Percentiles rank a stretch among this genome's conserved stretches.
Conservation (phyloP, 2,797 vertebrate species). For the Anableps anableps region DNA sequence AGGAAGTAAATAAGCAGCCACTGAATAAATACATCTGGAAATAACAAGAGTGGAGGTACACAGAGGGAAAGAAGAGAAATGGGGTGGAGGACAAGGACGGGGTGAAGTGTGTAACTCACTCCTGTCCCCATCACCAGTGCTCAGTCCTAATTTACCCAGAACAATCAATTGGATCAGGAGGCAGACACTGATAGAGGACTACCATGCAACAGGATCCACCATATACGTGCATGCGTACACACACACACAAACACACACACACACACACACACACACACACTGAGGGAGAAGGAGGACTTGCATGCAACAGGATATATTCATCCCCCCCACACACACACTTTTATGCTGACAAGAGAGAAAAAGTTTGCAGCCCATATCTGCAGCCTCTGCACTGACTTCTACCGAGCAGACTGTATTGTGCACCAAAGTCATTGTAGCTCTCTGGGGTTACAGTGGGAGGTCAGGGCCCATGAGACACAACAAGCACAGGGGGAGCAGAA, state of each 20-base stretch:
- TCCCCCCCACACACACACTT: slow-evolving; percentile 68
- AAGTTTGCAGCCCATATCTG: slow-evolving; percentile 80
- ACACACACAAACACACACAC: slow-evolving; percentile 40
- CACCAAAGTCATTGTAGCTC: slow-evolving; percentile 75
- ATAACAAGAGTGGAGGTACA: slow-evolving; percentile 57
- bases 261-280: slow-evolving; percentile 33
- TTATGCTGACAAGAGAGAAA: slow-evolving; percentile 81
- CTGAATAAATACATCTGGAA: slow-evolving; percentile 28
- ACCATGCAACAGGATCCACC: slow-evolving; percentile 83
- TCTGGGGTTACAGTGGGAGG: slow-evolving; percentile 62
- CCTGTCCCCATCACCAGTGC: slow-evolving; percentile 77
- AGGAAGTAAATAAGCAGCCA: slow-evolving; percentile 7
- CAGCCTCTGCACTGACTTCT: slow-evolving; percentile 76
- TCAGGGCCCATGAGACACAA: slow-evolving; percentile 68
- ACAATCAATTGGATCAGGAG: slow-evolving; percentile 85
- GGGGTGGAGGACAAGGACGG: slow-evolving; percentile 73
- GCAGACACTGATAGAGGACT: slow-evolving; percentile 83
- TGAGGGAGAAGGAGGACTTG: slow-evolving; percentile 63
- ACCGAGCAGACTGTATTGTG: slow-evolving; percentile 67
- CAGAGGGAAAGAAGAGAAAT: slow-evolving; percentile 43
- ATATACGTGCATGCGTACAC: slow-evolving; percentile 43
- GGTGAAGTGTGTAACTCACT: slow-evolving; percentile 80
- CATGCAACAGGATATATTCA: slow-evolving; percentile 79
- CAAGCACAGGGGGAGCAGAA: slow-evolving; percentile 58
- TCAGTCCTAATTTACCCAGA: slow-evolving; percentile 82